phyloP scores from a whole-genome alignment of 1,140 invertebrate species.

The Diprion similis region DNA sequence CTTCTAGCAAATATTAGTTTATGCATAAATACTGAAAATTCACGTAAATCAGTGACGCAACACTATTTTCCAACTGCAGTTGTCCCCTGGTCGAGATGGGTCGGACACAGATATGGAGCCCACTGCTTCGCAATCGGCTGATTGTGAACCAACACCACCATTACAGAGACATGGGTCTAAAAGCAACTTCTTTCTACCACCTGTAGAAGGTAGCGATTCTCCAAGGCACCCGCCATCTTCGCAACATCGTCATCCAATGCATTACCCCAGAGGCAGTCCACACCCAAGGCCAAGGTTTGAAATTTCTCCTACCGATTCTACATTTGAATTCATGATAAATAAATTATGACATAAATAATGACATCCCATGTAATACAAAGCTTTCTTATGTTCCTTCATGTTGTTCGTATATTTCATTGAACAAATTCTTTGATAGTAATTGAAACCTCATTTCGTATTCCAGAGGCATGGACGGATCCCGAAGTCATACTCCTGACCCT shows the following conservation, averaged over 20 bases:
- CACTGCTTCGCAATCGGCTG: slow-evolving; percentile 87
- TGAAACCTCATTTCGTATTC: slow-evolving; percentile 18
- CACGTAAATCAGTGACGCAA: neutral
- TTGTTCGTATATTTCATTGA: neutral
- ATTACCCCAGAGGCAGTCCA: slow-evolving; percentile 77
- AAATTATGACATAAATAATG: neutral
- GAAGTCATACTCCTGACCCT: slow-evolving; percentile 75
- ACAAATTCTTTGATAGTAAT: neutral
- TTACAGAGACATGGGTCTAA: slow-evolving; percentile 89
- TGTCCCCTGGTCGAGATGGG: slow-evolving; percentile 79
- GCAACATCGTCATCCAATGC: slow-evolving; percentile 61
- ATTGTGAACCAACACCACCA: slow-evolving; percentile 92
- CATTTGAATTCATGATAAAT: neutral
- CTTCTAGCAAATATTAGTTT: neutral
- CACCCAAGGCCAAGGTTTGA: slow-evolving; percentile 73
- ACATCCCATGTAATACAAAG: neutral
- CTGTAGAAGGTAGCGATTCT: slow-evolving; percentile 68
- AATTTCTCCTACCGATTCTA: slow-evolving; percentile 12
- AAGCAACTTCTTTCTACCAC: slow-evolving; percentile 89
- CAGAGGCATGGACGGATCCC: slow-evolving; percentile 68
- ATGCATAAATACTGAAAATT: neutral
- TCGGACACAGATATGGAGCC: slow-evolving; percentile 84
- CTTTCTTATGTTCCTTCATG: slow-evolving; percentile 20
- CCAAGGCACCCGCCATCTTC: slow-evolving; percentile 66
- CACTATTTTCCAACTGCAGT: slow-evolving; percentile 58